Evolutionary conservation across 2,113 vertebrate genomes (phyloP).

Genomic region (Pelvicachromis taeniatus): DNA sequence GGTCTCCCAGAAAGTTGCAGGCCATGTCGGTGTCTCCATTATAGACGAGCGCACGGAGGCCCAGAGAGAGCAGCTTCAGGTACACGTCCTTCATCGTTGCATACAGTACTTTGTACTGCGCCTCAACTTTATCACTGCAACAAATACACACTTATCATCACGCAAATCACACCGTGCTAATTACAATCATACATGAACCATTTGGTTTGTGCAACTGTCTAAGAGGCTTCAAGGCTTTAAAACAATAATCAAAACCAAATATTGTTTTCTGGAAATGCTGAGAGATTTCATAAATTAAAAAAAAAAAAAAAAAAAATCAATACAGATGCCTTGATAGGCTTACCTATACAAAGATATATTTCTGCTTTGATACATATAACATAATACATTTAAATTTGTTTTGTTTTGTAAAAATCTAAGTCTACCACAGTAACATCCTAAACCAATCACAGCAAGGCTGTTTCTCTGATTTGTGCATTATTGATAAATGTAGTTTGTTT

Average conservation of each 20-base stretch:
- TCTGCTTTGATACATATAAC: no score
- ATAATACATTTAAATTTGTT: no score
- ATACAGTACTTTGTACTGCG: conserved; percentile 48
- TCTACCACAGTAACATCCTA: no score
- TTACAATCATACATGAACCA: not conserved
- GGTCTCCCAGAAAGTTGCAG: conserved; percentile 77
- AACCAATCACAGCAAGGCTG: no score
- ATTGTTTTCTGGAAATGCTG: no score
- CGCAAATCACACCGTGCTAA: not conserved
- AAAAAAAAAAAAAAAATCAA: no score
- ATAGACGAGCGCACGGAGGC: conserved; percentile 70
- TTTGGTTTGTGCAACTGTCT: not conserved
- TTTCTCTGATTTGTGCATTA: no score
- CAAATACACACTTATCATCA: not conserved
- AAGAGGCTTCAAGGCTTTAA: not conserved
- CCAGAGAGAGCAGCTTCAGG: conserved; percentile 67
- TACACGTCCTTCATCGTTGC: conserved; percentile 62
- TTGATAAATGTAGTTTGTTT: not conserved
- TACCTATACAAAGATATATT: no score
- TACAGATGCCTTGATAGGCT: no score
- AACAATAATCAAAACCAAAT: not conserved
- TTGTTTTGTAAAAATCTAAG: no score
- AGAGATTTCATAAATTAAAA: no score
- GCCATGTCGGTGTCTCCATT: conserved; percentile 80
- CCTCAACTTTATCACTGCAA: conserved; percentile 60